Conservation (phyloP, 2,113 vertebrate species). For the Daubentonia madagascariensis region DNA sequence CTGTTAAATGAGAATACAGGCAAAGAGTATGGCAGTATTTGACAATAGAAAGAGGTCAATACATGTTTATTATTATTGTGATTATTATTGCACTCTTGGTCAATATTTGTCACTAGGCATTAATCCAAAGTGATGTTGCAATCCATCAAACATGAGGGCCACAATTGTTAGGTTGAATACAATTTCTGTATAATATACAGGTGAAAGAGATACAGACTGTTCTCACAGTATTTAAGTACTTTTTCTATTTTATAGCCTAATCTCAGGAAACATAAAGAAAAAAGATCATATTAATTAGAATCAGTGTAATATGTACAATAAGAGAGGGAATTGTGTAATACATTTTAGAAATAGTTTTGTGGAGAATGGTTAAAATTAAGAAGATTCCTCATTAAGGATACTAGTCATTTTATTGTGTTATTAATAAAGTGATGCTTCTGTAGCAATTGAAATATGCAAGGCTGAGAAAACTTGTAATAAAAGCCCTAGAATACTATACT, state of each 20-base stretch:
- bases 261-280: not conserved
- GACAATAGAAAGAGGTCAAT: not conserved
- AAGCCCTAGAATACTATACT: not conserved
- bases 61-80: not conserved
- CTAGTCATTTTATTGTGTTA: not conserved
- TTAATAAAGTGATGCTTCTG: not conserved
- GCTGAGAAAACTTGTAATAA: not conserved
- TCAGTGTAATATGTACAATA: not conserved
- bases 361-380: not conserved
- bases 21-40: not conserved
- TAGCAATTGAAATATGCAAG: not conserved
- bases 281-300: not conserved
- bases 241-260: not conserved
- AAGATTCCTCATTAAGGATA: not conserved
- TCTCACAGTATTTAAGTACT: not conserved
- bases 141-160: not conserved
- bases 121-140: not conserved
- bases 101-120: not conserved
- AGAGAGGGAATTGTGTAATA: not conserved
- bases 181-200: not conserved
- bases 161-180: not conserved
- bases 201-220: not conserved
- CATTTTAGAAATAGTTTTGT: constrained; percentile 21
- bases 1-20: not conserved
- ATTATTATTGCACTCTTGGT: not conserved